These are phyloP conservation scores for Ridgeia piscesae DNA, from an alignment of 1,140 invertebrate genomes.

Conservation along the genomic window DNA sequence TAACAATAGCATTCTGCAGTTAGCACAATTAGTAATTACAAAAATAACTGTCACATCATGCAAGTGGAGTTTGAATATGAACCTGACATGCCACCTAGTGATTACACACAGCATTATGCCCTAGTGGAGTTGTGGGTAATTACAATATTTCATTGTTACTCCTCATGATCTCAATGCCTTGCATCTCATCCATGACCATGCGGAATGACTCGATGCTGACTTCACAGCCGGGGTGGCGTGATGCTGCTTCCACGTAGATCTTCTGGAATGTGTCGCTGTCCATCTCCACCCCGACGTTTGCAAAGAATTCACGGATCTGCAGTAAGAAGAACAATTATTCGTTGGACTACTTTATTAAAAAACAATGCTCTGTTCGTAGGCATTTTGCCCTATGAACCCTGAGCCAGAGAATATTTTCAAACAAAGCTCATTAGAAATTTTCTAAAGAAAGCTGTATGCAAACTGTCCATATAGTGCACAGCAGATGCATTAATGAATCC, in stretches of 20 bases:
- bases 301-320: constrained; percentile 50
- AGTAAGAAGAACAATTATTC: constrained; percentile 18
- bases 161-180: constrained; percentile 21
- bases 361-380: too few relatives aligned
- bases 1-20: neutral
- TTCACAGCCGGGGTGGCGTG: constrained; percentile 47
- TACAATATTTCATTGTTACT: neutral
- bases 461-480: too few relatives aligned
- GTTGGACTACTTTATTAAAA: neutral
- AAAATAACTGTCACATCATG: neutral
- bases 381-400: too few relatives aligned
- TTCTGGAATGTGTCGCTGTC: constrained; percentile 46
- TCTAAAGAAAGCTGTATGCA: too few relatives aligned
- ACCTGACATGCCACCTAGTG: neutral
- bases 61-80: neutral
- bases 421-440: too few relatives aligned
- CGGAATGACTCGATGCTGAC: constrained; percentile 54
- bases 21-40: neutral
- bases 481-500: too few relatives aligned
- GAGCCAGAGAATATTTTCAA: too few relatives aligned
- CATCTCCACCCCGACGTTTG: constrained; percentile 48
- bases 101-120: neutral
- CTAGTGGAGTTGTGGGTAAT: neutral
- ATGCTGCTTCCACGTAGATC: constrained; percentile 42
- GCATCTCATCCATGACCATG: constrained; percentile 46